Evolutionary conservation across 2,888 invertebrate genomes (phyloP).

Genomic region (Mesochorus sp.): DNA sequence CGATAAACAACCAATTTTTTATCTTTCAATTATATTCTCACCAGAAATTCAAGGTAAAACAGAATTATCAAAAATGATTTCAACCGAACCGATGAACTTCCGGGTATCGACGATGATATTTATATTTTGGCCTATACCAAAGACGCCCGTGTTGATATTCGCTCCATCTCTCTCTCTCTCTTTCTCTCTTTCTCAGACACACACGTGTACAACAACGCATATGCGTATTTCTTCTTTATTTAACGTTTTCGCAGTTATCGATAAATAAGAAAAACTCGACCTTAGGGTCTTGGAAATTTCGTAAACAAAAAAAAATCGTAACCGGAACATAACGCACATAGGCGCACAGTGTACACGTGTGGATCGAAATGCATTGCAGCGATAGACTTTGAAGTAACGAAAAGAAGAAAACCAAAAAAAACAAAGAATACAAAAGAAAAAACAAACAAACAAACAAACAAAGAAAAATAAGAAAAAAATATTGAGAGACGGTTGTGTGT

Average conservation of each 20-base stretch:
- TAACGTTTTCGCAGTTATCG: too few relatives aligned
- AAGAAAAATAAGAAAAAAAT: conserved; percentile 31
- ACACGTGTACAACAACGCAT: conserved; percentile 28
- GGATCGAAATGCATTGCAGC: conserved; percentile 1
- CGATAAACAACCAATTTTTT: too few relatives aligned
- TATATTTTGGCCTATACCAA: neutral
- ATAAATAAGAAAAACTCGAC: too few relatives aligned
- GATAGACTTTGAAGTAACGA: conserved; percentile 22
- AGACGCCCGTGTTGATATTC: conserved; percentile 22
- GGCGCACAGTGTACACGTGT: conserved; percentile 14
- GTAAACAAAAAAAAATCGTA: too few relatives aligned
- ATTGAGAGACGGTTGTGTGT: conserved; percentile 63
- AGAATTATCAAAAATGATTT: neutral
- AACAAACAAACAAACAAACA: too few relatives aligned
- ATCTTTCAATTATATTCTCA: neutral
- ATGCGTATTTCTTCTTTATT: too few relatives aligned
- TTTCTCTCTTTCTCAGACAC: too few relatives aligned
- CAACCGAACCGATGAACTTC: neutral
- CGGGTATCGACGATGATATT: neutral
- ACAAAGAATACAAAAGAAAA: too few relatives aligned
- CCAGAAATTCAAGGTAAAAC: neutral
- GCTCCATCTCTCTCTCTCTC: neutral
- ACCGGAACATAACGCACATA: too few relatives aligned
- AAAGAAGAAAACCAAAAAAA: neutral
- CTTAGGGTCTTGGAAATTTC: too few relatives aligned